A percentile compares a stretch with the other conserved stretches of the same genome.
phyloP scores from a whole-genome alignment of 1,140 invertebrate species.

The Polyergus mexicanus region DNA sequence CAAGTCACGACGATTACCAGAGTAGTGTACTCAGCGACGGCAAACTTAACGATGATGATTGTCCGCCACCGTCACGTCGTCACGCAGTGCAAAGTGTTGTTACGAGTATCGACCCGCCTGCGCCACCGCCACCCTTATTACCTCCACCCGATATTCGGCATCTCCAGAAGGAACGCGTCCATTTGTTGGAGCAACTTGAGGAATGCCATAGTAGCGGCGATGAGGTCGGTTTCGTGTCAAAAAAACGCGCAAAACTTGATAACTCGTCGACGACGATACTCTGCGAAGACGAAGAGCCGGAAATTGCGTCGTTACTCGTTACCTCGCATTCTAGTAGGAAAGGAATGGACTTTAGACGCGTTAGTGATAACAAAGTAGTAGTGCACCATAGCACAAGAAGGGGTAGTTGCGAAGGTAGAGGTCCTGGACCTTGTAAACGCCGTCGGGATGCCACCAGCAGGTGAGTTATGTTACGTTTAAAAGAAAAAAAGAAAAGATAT shows the following conservation, averaged over 20 bases:
- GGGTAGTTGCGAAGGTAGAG: slow-evolving; percentile 86
- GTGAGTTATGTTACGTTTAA: slow-evolving; percentile 66
- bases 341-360: slow-evolving; percentile 87
- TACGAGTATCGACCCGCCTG: slow-evolving; percentile 79
- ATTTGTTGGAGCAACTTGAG: slow-evolving; percentile 90
- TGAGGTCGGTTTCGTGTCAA: slow-evolving; percentile 88
- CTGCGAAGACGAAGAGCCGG: slow-evolving; percentile 86
- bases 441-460: slow-evolving; percentile 82
- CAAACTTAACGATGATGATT: slow-evolving; percentile 81
- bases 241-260: slow-evolving; percentile 89
- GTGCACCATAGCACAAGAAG: slow-evolving; percentile 85
- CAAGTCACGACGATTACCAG: slow-evolving; percentile 88
- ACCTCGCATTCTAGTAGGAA: slow-evolving; percentile 85
- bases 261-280: slow-evolving; percentile 82
- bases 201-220: slow-evolving; percentile 91
- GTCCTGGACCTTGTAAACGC: slow-evolving; percentile 84
- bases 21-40: slow-evolving; percentile 79
- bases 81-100: slow-evolving; percentile 83
- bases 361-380: slow-evolving; percentile 86
- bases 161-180: slow-evolving; percentile 91
- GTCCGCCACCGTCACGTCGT: slow-evolving; percentile 78
- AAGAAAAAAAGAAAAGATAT: not conserved
- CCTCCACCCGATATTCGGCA: slow-evolving; percentile 89
- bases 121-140: slow-evolving; percentile 80
- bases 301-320: slow-evolving; percentile 85